Percentiles rank a stretch among this genome's conserved stretches.
Evolutionary conservation across 1,140 invertebrate genomes (phyloP).

Genomic region (Ruditapes philippinarum): DNA sequence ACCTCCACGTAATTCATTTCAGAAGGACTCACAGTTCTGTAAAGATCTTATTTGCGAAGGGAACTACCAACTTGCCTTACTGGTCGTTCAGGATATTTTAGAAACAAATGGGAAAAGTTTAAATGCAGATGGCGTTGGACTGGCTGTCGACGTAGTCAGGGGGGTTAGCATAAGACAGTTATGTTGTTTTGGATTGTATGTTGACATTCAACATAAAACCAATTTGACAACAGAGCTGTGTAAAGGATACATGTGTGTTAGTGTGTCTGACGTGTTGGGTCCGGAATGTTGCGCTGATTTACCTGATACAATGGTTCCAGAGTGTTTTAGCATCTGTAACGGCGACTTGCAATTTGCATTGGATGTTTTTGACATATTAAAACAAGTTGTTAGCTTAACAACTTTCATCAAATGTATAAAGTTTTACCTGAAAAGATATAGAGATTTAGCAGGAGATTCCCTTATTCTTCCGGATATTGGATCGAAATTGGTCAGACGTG

Average conservation of each 20-base stretch:
- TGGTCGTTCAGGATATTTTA: neutral
- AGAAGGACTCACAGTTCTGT: neutral
- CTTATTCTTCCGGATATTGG: neutral
- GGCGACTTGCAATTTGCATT: conserved; percentile 12
- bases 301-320: conserved; percentile 12
- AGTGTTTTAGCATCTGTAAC: neutral
- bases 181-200: conserved; percentile 13
- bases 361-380: neutral
- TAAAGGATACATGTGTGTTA: neutral
- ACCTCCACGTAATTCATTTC: neutral
- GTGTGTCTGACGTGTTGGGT: conserved; percentile 33
- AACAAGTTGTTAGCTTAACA: neutral
- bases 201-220: neutral
- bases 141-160: neutral
- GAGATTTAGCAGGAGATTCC: neutral
- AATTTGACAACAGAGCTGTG: neutral
- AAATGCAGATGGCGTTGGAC: neutral
- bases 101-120: neutral
- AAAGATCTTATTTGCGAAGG: neutral
- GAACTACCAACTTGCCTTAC: neutral
- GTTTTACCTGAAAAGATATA: conserved; percentile 4
- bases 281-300: neutral
- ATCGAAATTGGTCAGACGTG: too few species aligned
- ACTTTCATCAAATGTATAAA: neutral
- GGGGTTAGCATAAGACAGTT: neutral